Evolutionary conservation across 1,140 invertebrate genomes (phyloP), one percentile per base, ranked within the genome.

Genomic region (Pseudachorutes palmiensis): DNA sequence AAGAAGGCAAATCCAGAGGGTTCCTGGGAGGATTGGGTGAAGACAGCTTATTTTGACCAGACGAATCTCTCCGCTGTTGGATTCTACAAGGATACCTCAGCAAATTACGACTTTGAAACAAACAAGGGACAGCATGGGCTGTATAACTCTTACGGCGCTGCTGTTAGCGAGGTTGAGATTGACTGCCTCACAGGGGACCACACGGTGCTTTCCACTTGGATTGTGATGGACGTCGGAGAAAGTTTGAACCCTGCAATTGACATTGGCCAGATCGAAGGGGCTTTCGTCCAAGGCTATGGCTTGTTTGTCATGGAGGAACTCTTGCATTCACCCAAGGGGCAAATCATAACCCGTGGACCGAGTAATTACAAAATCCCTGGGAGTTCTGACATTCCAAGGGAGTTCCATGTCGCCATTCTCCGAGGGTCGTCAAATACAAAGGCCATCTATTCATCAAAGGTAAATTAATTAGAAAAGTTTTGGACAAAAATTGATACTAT

Each of bases 131-230:
- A 45, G 32, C 32, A 62, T 26, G 9, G 29, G 36, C 22, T 24
- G 33, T 32, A 48, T 24, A 31, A 28, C 41, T 12, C 88, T 0
- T 91, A 85, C 76, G 91, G 90, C 0, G 87, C 83, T 5, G 88
- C 87, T n/a, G 85, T 85, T 72, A 84, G 86, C 0, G 88, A 90
- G 78, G 90, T 93, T 14, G 89, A 92, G 83, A 85, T 93, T 55
- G 91, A 94, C 78, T 91, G 88, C 74, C 80, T 94, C 0, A 93
- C 89, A 33, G 91, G 91, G 51, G 90, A 93, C 75, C 90, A 93
- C 77, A 83, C 89, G 79, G 81, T 87, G 2, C 71, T 86, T 5
- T 77, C 81, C 71, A 85, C 85, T n/a, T 85, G 87, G 72, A 87
- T 88, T 66, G 84, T 87, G 1, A 87, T 87, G 85, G 86, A 88